phyloP scores from a whole-genome alignment of 2,888 invertebrate genomes.

The Philereme transversata region DNA sequence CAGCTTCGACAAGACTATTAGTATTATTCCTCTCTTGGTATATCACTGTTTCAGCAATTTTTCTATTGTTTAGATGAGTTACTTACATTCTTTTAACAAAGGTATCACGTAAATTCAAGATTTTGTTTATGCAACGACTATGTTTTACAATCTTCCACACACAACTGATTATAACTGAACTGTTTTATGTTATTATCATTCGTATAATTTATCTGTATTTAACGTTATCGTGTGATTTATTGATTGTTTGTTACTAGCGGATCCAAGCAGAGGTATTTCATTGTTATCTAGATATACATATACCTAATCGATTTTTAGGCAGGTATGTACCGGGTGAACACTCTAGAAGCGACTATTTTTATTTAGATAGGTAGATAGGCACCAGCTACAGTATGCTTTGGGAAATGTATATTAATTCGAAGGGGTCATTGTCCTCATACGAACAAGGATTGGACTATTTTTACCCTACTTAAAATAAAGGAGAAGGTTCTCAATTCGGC shows the following conservation, averaged over 20 bases:
- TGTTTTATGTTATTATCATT: conserved; percentile 11
- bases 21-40: too few relatives aligned
- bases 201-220: conserved; percentile 25
- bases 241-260: conserved; percentile 24
- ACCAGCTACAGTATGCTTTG: too few relatives aligned
- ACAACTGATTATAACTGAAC: not conserved
- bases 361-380: too few relatives aligned
- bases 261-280: conserved; percentile 5
- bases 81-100: too few relatives aligned
- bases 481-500: too few relatives aligned
- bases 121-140: not conserved
- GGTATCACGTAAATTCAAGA: not conserved
- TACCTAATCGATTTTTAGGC: conserved; percentile 2
- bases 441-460: too few relatives aligned
- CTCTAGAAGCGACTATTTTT: too few relatives aligned
- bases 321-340: too few relatives aligned
- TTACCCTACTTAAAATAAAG: too few relatives aligned
- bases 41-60: not conserved
- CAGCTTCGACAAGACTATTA: too few relatives aligned
- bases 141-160: not conserved
- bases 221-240: conserved; percentile 27
- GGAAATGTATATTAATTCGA: too few relatives aligned
- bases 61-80: not conserved
- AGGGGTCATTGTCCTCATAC: too few relatives aligned
- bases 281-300: not conserved